Evolutionary conservation across 2,797 vertebrate genomes (phyloP).

Genomic region (Chrosomus eos): DNA sequence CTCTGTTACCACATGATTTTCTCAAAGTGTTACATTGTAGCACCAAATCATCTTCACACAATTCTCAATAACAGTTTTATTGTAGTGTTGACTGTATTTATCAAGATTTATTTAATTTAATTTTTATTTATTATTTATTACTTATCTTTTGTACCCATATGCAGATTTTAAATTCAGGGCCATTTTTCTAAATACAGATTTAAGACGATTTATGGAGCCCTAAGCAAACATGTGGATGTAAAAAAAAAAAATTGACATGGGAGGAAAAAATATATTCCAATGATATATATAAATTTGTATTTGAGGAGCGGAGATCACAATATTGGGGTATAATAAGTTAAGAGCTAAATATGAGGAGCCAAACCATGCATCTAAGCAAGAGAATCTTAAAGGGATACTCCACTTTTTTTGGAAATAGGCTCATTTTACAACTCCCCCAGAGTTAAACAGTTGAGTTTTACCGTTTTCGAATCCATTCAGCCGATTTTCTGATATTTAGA

Average conservation of each 20-base stretch:
- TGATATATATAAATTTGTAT: background rate
- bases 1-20: too few species aligned
- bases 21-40: background rate
- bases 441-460: too few species aligned
- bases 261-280: too few species aligned
- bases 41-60: background rate
- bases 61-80: background rate
- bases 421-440: too few species aligned
- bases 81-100: background rate
- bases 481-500: too few species aligned
- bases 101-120: background rate
- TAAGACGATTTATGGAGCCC: background rate
- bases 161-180: background rate
- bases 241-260: too few species aligned
- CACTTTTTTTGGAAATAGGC: too few species aligned
- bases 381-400: background rate
- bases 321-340: background rate
- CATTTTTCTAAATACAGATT: background rate
- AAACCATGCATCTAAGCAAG: background rate
- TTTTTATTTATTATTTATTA: background rate
- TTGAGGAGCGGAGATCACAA: background rate
- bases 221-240: too few species aligned
- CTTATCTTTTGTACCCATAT: background rate
- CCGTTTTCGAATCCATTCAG: too few species aligned
- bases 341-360: background rate